These are phyloP conservation scores for Platycnemis pennipes DNA, from an alignment of 2,888 invertebrate genomes.

Conservation along the genomic window DNA sequence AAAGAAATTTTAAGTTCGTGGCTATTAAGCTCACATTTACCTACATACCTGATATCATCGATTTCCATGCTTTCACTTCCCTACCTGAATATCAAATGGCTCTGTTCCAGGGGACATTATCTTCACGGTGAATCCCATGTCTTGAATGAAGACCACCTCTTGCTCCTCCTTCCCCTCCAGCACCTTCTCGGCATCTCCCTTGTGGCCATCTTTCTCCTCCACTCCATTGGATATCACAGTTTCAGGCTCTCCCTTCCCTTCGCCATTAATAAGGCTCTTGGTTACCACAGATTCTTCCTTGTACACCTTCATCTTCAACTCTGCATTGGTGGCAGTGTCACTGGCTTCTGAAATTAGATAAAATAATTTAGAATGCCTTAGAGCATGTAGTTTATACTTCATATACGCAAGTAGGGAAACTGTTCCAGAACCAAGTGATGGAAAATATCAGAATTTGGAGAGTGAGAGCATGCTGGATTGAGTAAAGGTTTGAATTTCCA, in stretches of 20 bases:
- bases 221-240: slow-evolving; percentile 69
- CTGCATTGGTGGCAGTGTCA: slow-evolving; percentile 46
- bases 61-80: too few species aligned
- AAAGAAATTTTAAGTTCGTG: too few species aligned
- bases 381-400: too few species aligned
- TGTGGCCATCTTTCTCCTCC: slow-evolving; percentile 24
- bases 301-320: slow-evolving; percentile 52
- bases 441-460: too few species aligned
- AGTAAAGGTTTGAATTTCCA: too few species aligned
- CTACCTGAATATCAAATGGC: slow-evolving; percentile 94
- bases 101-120: slow-evolving; percentile 95
- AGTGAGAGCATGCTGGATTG: too few species aligned
- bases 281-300: slow-evolving; percentile 31
- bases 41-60: too few species aligned
- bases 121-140: slow-evolving; percentile 95
- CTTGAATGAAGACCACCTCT: slow-evolving; percentile 93
- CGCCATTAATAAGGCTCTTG: slow-evolving; percentile 39
- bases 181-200: slow-evolving; percentile 67
- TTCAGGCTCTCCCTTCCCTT: not conserved
- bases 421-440: too few species aligned
- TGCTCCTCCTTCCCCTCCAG: slow-evolving; percentile 81
- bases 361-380: too few species aligned
- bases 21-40: too few species aligned
- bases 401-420: too few species aligned
- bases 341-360: slow-evolving; percentile 44